Evolutionary conservation across 2,888 invertebrate species (phyloP), one percentile per base, ranked within the genome.

Genomic region (Neoscelio sp.): DNA sequence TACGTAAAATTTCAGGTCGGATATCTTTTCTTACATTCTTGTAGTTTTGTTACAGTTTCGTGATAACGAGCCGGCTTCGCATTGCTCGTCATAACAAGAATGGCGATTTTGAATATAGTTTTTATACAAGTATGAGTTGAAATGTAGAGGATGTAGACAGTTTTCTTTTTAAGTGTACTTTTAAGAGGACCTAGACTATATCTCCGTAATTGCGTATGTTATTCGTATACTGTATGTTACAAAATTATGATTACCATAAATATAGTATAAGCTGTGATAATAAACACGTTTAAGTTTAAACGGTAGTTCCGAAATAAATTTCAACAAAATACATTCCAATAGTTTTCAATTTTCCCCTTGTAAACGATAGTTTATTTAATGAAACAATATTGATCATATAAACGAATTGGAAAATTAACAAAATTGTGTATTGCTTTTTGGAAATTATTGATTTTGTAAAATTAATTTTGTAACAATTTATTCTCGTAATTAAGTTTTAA

Each of bases 181-280:
- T 12, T 10, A 38, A 40, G 7, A 33, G 26, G 12, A 10, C 28
- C 38, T 3, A 1, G 17, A 33, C 26, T 44, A 33, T 20, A 26
- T 68, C 68, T 68, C 68, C 70, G 42, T 70, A 70, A 60, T 13
- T 52, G 50, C 50, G 54, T 50, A 28, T 68, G 58, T 58, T 70
- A 70, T 68, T 40, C 48, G 13, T 68, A 58, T 48, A 58, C n/a
- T 52, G 64, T 62, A 56, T 62, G 56, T 56, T 68, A 84, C 82
- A 46, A 54, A 50, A 62, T 44, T 23, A 46, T 30, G 10, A 30
- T 62, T 50, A 28, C n/a, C 26, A 60, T 73, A 64, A 73, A 2
- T 64, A 85, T 86, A 86, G 85, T 82, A 85, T 87, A 88, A 89
- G 86, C 88, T 88, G 87, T 87, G 88, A 89, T 88, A 88, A 86